A percentile compares a stretch with the other conserved stretches of the same genome.
Evolutionary conservation across 2,797 vertebrate genomes (phyloP).

Genomic region (Chelmon rostratus): DNA sequence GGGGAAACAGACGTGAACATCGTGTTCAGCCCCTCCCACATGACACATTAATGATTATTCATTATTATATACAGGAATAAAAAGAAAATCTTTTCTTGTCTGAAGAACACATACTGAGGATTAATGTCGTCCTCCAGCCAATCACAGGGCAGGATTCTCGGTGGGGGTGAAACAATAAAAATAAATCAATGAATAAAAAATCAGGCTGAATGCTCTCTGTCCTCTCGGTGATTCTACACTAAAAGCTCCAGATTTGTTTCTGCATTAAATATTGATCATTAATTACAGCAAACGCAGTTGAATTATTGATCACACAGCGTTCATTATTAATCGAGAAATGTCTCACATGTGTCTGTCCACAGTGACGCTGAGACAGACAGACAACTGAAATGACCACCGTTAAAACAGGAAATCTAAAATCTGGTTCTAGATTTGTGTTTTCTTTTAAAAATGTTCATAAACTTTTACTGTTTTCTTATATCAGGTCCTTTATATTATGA

Average conservation of each 20-base stretch:
- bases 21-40: too few relatives aligned
- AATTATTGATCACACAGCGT: slow-evolving; percentile 90
- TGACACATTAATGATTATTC: too few relatives aligned
- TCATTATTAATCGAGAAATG: slow-evolving; percentile 89
- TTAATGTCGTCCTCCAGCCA: slow-evolving; percentile 12
- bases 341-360: slow-evolving; percentile 75
- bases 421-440: too few relatives aligned
- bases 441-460: too few relatives aligned
- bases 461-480: too few relatives aligned
- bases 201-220: not conserved
- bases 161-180: not conserved
- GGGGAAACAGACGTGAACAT: not conserved
- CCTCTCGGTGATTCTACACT: slow-evolving; percentile 4
- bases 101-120: too few relatives aligned
- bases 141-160: slow-evolving; percentile 5
- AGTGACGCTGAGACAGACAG: not conserved
- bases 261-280: slow-evolving; percentile 89
- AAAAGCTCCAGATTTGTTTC: slow-evolving; percentile 60
- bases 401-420: too few relatives aligned
- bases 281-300: slow-evolving; percentile 89
- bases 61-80: too few relatives aligned
- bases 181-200: slow-evolving; percentile 24
- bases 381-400: too few relatives aligned
- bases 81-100: too few relatives aligned
- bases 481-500: too few relatives aligned